These are phyloP conservation scores for Hippopotamyrus pictus DNA, from an alignment of 2,797 vertebrate genomes.

Conservation along the genomic window DNA sequence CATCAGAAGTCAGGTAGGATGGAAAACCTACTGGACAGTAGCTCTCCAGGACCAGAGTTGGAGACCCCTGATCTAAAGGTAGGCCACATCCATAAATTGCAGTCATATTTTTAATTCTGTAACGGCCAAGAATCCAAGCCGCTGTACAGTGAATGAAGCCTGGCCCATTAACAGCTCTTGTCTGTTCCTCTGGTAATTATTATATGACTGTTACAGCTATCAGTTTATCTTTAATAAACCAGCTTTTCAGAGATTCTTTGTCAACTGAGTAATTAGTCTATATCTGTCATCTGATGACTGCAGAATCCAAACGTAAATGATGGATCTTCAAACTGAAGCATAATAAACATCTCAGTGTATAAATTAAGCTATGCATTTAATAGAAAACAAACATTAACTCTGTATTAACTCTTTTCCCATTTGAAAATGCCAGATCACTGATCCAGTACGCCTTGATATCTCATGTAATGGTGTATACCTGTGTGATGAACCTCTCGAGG, in stretches of 20 bases:
- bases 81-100: neutral
- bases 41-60: neutral
- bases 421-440: neutral
- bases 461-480: neutral
- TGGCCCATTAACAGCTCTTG: neutral
- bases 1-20: neutral
- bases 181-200: neutral
- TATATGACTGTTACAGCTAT: conserved; percentile 30
- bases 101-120: conserved; percentile 25
- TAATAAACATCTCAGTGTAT: conserved; percentile 38
- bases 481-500: neutral
- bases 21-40: neutral
- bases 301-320: conserved; percentile 20
- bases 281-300: conserved; percentile 30
- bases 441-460: neutral
- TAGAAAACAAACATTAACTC: neutral
- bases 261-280: conserved; percentile 27
- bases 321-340: conserved; percentile 22
- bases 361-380: neutral
- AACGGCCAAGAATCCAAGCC: neutral
- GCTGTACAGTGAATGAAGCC: neutral
- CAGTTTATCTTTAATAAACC: conserved; percentile 38
- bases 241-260: conserved; percentile 28
- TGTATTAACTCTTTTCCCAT: neutral
- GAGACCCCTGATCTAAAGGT: neutral